Evolutionary conservation across 37 sponge, comb jelly and placozoan species (phyloP), one percentile per base, ranked within the genome.

Genomic region (Beroe forskalii): DNA sequence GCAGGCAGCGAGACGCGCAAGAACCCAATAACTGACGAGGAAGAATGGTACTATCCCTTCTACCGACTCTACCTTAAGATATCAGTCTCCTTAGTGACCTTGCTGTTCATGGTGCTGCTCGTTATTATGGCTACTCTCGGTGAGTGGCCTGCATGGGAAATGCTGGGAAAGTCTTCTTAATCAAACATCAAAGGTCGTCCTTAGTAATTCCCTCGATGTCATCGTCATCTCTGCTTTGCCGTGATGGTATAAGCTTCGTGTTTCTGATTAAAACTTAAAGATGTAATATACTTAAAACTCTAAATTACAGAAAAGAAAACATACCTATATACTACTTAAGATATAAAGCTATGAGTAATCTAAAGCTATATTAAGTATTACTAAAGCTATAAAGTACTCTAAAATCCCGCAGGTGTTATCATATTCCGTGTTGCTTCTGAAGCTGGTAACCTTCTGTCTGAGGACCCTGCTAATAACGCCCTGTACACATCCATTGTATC

Each of bases 1-100:
- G 14, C 75, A 72, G 75, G 75, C 4, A 72, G 75, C 35, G 35
- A 72, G 39, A 72, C 75, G 75, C 23, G 75, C 12, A 72, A 72
- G 75, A 91, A 91, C 67, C 92, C 92, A 6, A 61, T 91, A 6
- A 91, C 92, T 42, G 62, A 89, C 0, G 92, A 89, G 62, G 92
- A 69, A 27, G 89, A 80, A 23, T 89, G 41, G 66, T 89, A 62
- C 67, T 80, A 91, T 40, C 92, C 92, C 22, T 44, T 43, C 36
- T 76, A 62, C 41, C 28, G 67, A 36, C 62, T 80, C 24, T 62
- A 67, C 62, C 41, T 91, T 1, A 91, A 91, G 69, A 25, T 91
- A 2, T 41, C 64, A 24, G 40, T 67, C 25, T 91, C 91, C 12
- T 39, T 91, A n/a, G 44, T 38, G 0, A 37, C 91, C 32, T 39